A percentile compares a stretch with the other conserved stretches of the same genome.
Conservation (phyloP, 1,140 invertebrate species). For the Medauroidea extradentata region DNA sequence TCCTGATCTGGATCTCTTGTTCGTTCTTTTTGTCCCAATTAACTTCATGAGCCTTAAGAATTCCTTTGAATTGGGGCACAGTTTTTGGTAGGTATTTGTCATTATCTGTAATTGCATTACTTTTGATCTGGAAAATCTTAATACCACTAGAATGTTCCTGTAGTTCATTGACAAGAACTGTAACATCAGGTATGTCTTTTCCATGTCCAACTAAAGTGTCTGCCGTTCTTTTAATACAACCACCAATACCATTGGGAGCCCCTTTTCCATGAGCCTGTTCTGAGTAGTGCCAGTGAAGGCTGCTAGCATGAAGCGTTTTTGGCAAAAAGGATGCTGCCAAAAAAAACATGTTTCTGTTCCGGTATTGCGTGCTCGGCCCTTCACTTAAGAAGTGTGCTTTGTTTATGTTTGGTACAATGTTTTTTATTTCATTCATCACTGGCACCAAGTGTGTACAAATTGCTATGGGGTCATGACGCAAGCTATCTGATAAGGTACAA, state of each 20-base stretch:
- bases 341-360: neutral
- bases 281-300: neutral
- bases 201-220: neutral
- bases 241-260: neutral
- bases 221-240: neutral
- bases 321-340: neutral
- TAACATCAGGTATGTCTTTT: no score
- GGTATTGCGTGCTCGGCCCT: neutral
- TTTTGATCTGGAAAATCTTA: no score
- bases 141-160: no score
- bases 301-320: neutral
- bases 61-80: no score
- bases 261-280: neutral
- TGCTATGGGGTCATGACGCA: conserved; percentile 20
- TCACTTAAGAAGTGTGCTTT: neutral
- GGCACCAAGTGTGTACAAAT: conserved; percentile 20
- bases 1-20: no score
- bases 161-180: no score
- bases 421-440: conserved; percentile 8
- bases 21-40: no score
- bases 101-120: no score
- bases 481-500: conserved; percentile 18
- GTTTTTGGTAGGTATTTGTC: no score
- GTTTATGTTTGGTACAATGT: neutral
- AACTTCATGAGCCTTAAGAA: no score